Conservation (phyloP, 2,113 vertebrate genomes). For the Pycnonotus jocosus region DNA sequence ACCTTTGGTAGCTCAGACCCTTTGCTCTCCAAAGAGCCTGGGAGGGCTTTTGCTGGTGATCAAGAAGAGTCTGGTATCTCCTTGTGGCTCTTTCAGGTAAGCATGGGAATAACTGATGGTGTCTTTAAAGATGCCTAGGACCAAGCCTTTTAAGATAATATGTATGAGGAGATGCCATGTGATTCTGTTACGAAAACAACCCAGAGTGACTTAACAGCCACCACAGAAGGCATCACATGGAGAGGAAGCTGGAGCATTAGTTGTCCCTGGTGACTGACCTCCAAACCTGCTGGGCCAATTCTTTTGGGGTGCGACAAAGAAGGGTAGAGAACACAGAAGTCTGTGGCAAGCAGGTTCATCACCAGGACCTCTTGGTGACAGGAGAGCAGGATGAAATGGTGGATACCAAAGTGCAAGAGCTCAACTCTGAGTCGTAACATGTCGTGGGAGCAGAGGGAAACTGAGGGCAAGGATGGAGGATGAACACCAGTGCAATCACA, state of each 20-base stretch:
- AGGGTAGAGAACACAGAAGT: neutral
- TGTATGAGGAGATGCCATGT: neutral
- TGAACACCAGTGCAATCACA: neutral
- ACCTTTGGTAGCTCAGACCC: neutral
- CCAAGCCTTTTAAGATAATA: neutral
- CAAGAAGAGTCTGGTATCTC: neutral
- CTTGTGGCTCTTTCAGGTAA: neutral
- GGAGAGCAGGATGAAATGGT: neutral
- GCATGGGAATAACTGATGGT: neutral
- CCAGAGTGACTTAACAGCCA: neutral
- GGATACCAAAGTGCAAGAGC: neutral
- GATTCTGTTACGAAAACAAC: neutral
- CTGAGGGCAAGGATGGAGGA: neutral
- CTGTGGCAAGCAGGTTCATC: neutral
- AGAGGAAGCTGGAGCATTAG: neutral
- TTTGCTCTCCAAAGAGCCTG: neutral
- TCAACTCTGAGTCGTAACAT: accelerated
- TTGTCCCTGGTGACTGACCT: neutral
- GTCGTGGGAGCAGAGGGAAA: neutral
- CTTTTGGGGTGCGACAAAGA: neutral
- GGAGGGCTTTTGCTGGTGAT: neutral
- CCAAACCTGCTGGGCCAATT: neutral
- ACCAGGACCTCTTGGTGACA: neutral
- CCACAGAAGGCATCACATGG: neutral
- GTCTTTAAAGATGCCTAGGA: neutral